A percentile compares a stretch with the other conserved stretches of the same genome.
Conservation (phyloP, 1,140 invertebrate species). For the Penaeus vannamei region DNA sequence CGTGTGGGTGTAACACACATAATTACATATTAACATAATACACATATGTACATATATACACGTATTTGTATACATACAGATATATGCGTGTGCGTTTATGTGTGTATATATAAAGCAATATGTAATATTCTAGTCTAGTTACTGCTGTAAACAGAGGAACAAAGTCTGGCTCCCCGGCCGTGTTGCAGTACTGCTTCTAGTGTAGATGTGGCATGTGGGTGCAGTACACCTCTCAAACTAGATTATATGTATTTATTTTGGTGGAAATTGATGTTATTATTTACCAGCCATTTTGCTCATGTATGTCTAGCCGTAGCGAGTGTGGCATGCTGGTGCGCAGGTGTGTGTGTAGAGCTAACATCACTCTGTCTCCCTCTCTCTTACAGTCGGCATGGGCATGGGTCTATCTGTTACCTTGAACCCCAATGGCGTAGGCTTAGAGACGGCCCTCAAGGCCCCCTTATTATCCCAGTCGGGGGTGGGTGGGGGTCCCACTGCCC, state of each 20-base stretch:
- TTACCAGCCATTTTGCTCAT: conserved; percentile 50
- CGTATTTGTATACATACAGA: conserved; percentile 22
- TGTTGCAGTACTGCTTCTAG: conserved; percentile 59
- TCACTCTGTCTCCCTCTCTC: conserved; percentile 63
- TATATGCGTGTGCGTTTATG: no score
- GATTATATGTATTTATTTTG: conserved; percentile 51
- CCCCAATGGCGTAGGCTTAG: conserved; percentile 68
- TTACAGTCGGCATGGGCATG: conserved; percentile 68
- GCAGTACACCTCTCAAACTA: conserved; percentile 56
- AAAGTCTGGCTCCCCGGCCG: not conserved
- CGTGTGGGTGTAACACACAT: not conserved
- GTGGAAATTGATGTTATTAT: conserved; percentile 57
- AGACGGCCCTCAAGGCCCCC: conserved; percentile 68
- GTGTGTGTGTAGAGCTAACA: conserved; percentile 63
- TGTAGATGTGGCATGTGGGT: conserved; percentile 63
- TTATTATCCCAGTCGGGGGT: conserved; percentile 64
- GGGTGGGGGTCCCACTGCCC: conserved; percentile 61
- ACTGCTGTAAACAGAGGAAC: conserved; percentile 19
- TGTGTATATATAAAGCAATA: not conserved
- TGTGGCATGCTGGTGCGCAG: conserved; percentile 61
- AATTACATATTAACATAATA: conserved; percentile 3
- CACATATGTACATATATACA: conserved; percentile 38
- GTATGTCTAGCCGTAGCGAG: conserved; percentile 61
- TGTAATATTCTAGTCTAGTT: conserved; percentile 28
- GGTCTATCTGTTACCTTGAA: conserved; percentile 68